Evolutionary conservation across 2,888 invertebrate genomes (phyloP), one percentile per base, ranked within the genome.

Genomic region (Agelastica alni): DNA sequence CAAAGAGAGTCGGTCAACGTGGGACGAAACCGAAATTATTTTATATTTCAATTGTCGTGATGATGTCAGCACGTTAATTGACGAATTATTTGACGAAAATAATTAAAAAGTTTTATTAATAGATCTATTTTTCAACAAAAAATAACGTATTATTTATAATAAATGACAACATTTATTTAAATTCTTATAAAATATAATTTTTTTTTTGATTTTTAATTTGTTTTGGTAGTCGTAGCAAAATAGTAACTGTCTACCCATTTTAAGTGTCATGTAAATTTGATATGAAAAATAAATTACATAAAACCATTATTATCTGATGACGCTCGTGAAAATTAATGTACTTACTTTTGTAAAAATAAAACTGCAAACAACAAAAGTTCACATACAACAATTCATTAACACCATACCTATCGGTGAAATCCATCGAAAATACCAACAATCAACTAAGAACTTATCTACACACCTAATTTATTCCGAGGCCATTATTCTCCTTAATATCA

Each of bases 401-500:
- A 14, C 13, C 16, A 13, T 12, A 16, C 1, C 2, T n/a, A 31
- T 2, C 14, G 16, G 16, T 14, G 16, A 34, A 34, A 34, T n/a
- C 14, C 34, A 34, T 20, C 26, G 37, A 10, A 12, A 17, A 20
- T 20, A 5, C 22, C 13, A 26, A 46, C 22, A 34, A n/a, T 36
- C 22, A 9, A 6, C n/a, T 9, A 31, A 46, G 12, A 18, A 17
- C 37, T 18, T 18, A 37, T 37, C 10, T 17, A 37, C 37, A 37
- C 20, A 52, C 32, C 39, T 56, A 58, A 58, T 55, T 44, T 58
- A 61, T 65, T 63, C 59, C 56, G 61, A 51, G 53, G 64, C 67
- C 64, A 66, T 64, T 62, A 63, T 62, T 58, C 60, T 62, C 62
- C 61, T 53, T 43, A 37, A 61, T 61, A 64, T 64, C 60, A 77